A percentile compares a stretch with the other conserved stretches of the same genome.
These are phyloP conservation scores for Synergus japonicus DNA, from an alignment of 2,888 invertebrate species.

Conservation along the genomic window DNA sequence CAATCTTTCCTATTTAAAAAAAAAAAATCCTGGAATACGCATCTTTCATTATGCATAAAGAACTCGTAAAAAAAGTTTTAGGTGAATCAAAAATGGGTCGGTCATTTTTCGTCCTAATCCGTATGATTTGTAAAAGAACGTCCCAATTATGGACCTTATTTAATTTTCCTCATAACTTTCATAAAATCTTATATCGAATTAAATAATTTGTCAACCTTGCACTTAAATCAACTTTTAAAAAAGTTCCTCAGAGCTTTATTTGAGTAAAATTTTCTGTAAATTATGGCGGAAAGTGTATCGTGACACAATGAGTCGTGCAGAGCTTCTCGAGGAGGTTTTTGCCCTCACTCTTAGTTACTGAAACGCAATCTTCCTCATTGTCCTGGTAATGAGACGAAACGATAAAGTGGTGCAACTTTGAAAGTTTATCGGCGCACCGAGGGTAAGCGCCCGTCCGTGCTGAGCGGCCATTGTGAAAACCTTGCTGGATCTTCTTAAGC, in stretches of 20 bases:
- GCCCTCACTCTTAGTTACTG: conserved; percentile 34
- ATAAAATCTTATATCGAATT: too few relatives aligned
- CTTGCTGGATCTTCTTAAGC: conserved; percentile 61
- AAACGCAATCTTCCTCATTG: conserved; percentile 62
- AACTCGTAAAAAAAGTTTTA: too few relatives aligned
- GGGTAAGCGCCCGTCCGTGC: conserved; percentile 47
- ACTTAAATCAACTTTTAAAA: not conserved
- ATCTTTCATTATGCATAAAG: too few relatives aligned
- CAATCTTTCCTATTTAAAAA: too few relatives aligned
- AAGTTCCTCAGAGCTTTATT: not conserved
- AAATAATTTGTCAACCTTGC: too few relatives aligned
- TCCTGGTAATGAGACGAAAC: conserved; percentile 68
- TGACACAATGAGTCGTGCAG: not conserved
- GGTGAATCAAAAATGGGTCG: too few relatives aligned
- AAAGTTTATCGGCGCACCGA: conserved; percentile 64
- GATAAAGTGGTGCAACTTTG: conserved; percentile 65
- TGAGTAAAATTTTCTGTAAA: not conserved
- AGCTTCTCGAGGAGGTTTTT: not conserved
- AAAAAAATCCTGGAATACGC: too few relatives aligned
- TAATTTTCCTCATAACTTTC: too few relatives aligned
- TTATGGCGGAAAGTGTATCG: conserved; percentile 6
- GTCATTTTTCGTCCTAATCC: too few relatives aligned
- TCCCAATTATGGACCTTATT: too few relatives aligned
- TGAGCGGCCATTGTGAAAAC: conserved; percentile 53
- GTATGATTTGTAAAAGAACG: too few relatives aligned